A percentile compares a stretch with the other conserved stretches of the same genome.
Evolutionary conservation across 2,113 vertebrate genomes (phyloP).

Genomic region (Halcyon malimbica): DNA sequence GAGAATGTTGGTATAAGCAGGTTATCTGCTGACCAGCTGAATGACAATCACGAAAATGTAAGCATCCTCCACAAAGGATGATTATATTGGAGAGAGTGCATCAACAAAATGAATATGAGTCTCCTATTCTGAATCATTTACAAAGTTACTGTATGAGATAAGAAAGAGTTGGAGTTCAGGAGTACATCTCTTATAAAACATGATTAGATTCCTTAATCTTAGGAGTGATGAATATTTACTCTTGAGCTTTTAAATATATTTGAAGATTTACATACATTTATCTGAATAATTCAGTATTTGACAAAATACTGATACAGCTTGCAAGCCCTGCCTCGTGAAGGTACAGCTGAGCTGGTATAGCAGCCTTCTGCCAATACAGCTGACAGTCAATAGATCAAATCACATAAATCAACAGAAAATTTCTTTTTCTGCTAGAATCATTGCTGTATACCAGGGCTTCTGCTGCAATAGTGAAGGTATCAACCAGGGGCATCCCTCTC

Average conservation of each 20-base stretch:
- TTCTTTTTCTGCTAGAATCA: neutral
- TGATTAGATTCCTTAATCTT: conserved; percentile 19
- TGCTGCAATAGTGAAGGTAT: neutral
- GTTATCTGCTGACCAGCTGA: conserved; percentile 48
- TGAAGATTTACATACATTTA: conserved; percentile 14
- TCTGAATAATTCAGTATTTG: neutral
- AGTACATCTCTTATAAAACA: neutral
- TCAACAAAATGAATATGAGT: conserved; percentile 9
- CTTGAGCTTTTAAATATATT: neutral
- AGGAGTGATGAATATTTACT: conserved; percentile 19
- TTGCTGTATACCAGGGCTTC: neutral
- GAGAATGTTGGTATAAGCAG: conserved; percentile 30
- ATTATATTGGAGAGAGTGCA: neutral
- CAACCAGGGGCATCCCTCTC: neutral
- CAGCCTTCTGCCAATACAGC: neutral
- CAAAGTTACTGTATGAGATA: conserved; percentile 22
- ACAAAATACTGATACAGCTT: neutral
- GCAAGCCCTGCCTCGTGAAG: neutral
- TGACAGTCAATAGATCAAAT: neutral
- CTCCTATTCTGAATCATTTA: conserved; percentile 21
- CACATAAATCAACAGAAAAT: neutral
- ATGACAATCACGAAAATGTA: conserved; percentile 26
- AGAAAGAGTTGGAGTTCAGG: conserved; percentile 7
- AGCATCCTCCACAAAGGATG: neutral
- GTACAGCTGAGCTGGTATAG: neutral